A percentile compares a stretch with the other conserved stretches of the same genome.
Conservation (phyloP, 92 coral and sea anemone species). For the Parazoanthus darwini region DNA sequence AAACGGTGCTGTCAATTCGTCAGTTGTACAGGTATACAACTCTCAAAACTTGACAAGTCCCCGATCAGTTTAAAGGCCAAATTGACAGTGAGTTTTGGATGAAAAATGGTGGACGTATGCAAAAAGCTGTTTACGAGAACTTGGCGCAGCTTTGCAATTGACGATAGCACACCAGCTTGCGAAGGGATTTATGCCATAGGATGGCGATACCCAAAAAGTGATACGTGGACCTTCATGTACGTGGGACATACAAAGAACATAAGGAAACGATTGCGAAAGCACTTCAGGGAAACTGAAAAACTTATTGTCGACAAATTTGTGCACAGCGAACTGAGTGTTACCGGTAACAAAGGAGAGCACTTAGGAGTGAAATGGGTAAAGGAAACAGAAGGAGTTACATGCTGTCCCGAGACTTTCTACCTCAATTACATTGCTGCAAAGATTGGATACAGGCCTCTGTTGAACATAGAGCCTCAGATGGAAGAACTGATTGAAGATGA, state of each 20-base stretch:
- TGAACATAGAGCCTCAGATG: slow-evolving; percentile 43
- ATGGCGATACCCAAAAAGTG: slow-evolving; percentile 35
- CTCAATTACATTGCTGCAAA: slow-evolving; percentile 40
- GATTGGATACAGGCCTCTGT: slow-evolving; percentile 37
- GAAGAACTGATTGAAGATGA: slow-evolving; percentile 36
- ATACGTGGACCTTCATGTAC: slow-evolving; percentile 36
- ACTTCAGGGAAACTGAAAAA: slow-evolving; percentile 36
- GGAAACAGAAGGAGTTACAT: slow-evolving; percentile 32
- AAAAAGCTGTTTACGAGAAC: slow-evolving; percentile 42
- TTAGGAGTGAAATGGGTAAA: slow-evolving; percentile 37
- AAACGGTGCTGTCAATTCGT: background rate
- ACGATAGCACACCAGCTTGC: slow-evolving; percentile 35
- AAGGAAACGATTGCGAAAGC: slow-evolving; percentile 33
- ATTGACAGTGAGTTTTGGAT: background rate
- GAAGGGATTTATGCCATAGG: slow-evolving; percentile 43
- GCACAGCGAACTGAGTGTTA: slow-evolving; percentile 40
- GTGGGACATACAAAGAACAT: slow-evolving; percentile 40
- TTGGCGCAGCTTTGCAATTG: slow-evolving; percentile 28
- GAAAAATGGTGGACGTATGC: slow-evolving; percentile 40
- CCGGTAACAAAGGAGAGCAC: slow-evolving; percentile 34
- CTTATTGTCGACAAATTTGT: slow-evolving; percentile 37
- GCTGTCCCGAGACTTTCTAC: slow-evolving; percentile 39
- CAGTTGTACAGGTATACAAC: background rate
- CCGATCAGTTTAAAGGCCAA: slow-evolving; percentile 17
- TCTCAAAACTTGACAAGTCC: background rate